phyloP scores from a whole-genome alignment of 2,888 invertebrate genomes.

The Andrena flavipes region DNA sequence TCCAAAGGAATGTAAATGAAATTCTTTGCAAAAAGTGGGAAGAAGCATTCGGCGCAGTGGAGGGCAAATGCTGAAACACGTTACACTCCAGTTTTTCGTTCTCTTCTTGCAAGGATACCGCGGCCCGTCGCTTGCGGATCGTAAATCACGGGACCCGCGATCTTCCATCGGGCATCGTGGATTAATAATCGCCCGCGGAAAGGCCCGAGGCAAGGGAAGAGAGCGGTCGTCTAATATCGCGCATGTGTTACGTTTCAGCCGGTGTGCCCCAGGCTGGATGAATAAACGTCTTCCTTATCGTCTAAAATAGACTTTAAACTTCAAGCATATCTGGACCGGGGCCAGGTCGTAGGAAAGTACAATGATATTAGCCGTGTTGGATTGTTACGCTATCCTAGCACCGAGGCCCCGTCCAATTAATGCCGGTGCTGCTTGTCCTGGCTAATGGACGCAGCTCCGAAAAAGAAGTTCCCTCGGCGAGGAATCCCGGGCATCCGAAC shows the following conservation, averaged over 20 bases:
- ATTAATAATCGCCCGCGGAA: constrained; percentile 67
- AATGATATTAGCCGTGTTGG: constrained; percentile 79
- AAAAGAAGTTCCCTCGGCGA: constrained; percentile 35
- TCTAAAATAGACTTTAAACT: constrained; percentile 83
- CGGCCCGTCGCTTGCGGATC: constrained; percentile 41
- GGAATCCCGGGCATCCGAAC: neutral
- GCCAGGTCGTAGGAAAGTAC: constrained; percentile 81
- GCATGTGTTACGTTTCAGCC: constrained; percentile 79
- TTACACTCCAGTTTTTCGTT: neutral
- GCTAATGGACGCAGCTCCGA: constrained; percentile 36
- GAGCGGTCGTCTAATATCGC: constrained; percentile 73
- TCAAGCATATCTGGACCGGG: constrained; percentile 82
- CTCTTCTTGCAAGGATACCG: neutral
- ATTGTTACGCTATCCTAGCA: constrained; percentile 66
- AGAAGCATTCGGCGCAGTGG: neutral
- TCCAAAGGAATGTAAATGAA: neutral
- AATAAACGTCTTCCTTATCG: constrained; percentile 84
- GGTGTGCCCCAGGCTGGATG: constrained; percentile 80
- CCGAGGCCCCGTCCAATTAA: constrained; percentile 34
- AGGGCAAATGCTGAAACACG: constrained; percentile 6
- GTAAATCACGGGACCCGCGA: constrained; percentile 55
- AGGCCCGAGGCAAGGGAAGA: constrained; percentile 26
- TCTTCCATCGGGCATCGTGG: constrained; percentile 57
- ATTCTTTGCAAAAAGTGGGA: neutral
- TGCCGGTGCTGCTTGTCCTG: constrained; percentile 14